These are phyloP conservation scores for Onychostruthus taczanowskii DNA, from an alignment of 2,113 vertebrate species.

Conservation along the genomic window DNA sequence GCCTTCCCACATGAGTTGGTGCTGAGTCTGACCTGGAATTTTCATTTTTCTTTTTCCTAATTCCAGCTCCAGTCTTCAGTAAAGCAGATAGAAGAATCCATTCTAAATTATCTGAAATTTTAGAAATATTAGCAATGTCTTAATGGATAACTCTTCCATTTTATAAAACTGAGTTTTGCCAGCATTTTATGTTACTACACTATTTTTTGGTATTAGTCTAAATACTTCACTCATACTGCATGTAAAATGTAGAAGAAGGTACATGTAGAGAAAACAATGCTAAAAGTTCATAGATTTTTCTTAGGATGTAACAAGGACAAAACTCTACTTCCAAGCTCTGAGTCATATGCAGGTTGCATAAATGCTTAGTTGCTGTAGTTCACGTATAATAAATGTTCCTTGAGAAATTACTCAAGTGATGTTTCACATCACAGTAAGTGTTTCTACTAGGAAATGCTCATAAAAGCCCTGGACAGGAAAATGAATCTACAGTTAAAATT, in stretches of 20 bases:
- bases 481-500: background rate
- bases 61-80: background rate
- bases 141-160: background rate
- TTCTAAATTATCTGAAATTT: background rate
- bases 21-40: background rate
- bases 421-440: background rate
- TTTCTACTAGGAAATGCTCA: background rate
- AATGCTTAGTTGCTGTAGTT: background rate
- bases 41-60: background rate
- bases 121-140: background rate
- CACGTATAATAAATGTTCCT: background rate
- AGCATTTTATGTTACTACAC: background rate
- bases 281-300: background rate
- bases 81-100: background rate
- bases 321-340: background rate
- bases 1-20: background rate
- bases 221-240: background rate
- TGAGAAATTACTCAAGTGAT: background rate
- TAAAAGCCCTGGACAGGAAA: constrained; percentile 8
- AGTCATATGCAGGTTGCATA: background rate
- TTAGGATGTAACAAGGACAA: background rate
- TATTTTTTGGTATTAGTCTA: background rate
- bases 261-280: background rate
- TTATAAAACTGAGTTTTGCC: background rate
- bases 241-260: background rate